Conservation (phyloP, 2,797 vertebrate species). For the Notamacropus eugenii region DNA sequence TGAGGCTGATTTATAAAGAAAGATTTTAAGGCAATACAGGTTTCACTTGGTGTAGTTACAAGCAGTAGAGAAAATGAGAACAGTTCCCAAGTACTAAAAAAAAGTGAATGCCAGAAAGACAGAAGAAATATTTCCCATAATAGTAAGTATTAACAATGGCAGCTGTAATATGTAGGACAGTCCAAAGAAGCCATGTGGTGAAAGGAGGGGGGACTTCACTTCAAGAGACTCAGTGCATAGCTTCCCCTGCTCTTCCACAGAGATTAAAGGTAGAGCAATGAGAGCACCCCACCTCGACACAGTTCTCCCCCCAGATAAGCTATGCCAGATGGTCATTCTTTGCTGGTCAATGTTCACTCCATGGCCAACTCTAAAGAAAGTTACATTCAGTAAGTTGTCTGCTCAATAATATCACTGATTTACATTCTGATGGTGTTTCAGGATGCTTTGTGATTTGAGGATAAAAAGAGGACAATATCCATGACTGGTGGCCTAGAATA, state of each 20-base stretch:
- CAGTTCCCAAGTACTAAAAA: conserved; percentile 32
- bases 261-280: neutral
- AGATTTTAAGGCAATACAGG: neutral
- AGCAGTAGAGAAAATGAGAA: conserved; percentile 19
- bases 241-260: neutral
- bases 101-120: neutral
- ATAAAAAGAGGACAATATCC: neutral
- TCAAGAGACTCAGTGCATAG: neutral
- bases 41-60: neutral
- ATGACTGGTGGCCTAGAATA: neutral
- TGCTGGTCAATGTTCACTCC: neutral
- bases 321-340: neutral
- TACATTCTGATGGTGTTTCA: neutral
- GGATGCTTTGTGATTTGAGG: neutral
- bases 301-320: neutral
- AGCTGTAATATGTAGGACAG: conserved; percentile 4
- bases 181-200: neutral
- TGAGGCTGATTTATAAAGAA: neutral
- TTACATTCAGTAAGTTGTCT: neutral
- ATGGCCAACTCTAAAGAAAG: conserved; percentile 15
- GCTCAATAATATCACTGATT: neutral
- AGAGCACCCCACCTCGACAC: neutral
- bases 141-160: neutral
- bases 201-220: neutral
- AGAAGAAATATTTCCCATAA: conserved; percentile 1